Base-by-base conservation (phyloP, 1,140 invertebrate genomes). In the Palaemon carinicauda region DNA sequence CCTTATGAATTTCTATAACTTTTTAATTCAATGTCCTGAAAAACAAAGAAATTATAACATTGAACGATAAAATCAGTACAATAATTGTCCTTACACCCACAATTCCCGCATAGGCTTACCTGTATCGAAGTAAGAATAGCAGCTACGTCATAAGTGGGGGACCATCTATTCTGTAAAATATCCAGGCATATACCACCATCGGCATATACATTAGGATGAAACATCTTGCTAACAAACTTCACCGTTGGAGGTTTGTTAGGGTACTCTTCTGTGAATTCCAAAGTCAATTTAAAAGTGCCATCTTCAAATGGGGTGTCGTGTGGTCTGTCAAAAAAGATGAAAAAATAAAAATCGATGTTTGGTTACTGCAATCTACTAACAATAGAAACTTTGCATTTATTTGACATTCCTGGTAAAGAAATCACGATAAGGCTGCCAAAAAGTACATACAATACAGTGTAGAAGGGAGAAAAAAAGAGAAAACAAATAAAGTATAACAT, bases 221-320 rank as follows among this genome's bases (percentile, higher is more conserved):
- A 95, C 94, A 94, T 94, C 91, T 94, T 93, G 3, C 94, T 94
- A 21, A 94, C 92, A 91, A 95, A 95, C 90, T 93, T 92, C 69
- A 95, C 94, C 54, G 92, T 93, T 19, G 94, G 95, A 27, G 94
- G 94, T 91, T 94, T 95, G 90, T 95, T 94, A 14, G 94, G 94
- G 90, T 95, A 95, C 90, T 95, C 94, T 92, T 95, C 94, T 60
- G 94, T 94, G 90, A 95, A 95, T 91, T 95, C 94, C 90, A 95
- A 91, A 3, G 93, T 94, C 87, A 95, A 90, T 90, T 94, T 94
- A 90, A 95, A 95, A 3, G 94, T 95, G 33, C 95, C 94, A 91
- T 95, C 94, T 92, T 95, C 94, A 91, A 95, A 95, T n/a, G 94
- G 94, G 31, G 94, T 95, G 88, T 95, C 94, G 89, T 94, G 93